Conservation (phyloP, 2,797 vertebrate genomes). For the Lycodopsis pacificus region DNA sequence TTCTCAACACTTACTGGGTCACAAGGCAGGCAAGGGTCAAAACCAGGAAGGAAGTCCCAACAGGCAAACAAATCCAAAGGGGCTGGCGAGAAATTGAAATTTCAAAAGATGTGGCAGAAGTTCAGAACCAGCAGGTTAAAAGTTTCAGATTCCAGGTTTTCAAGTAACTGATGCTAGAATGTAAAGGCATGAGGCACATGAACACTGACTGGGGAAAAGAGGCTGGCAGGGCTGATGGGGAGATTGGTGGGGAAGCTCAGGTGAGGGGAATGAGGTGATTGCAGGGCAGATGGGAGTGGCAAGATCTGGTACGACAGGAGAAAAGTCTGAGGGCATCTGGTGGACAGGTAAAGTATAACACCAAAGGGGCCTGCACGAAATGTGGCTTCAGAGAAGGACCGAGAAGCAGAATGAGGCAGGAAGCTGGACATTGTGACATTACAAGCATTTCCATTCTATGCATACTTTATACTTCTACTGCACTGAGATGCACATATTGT, state of each 20-base stretch:
- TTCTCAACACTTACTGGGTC: neutral
- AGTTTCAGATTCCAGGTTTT: neutral
- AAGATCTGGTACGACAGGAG: neutral
- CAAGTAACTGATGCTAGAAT: too few species aligned
- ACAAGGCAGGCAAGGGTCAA: neutral
- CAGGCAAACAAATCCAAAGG: neutral
- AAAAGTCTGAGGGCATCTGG: neutral
- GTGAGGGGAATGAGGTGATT: neutral
- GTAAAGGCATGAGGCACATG: neutral
- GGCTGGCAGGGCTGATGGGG: neutral
- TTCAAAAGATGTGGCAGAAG: neutral
- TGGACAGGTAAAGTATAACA: neutral
- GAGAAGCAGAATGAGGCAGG: neutral
- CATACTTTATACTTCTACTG: neutral
- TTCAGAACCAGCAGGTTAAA: neutral
- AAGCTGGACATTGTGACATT: neutral
- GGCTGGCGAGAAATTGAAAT: neutral
- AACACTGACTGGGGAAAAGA: too few species aligned
- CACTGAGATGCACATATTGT: neutral
- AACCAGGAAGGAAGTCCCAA: neutral
- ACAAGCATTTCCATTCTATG: neutral
- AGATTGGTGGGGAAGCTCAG: neutral
- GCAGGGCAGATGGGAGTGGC: neutral
- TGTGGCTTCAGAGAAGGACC: neutral
- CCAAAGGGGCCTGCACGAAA: neutral